Conservation (phyloP, 2,888 invertebrate species). For the Lasioglossum villosulum region DNA sequence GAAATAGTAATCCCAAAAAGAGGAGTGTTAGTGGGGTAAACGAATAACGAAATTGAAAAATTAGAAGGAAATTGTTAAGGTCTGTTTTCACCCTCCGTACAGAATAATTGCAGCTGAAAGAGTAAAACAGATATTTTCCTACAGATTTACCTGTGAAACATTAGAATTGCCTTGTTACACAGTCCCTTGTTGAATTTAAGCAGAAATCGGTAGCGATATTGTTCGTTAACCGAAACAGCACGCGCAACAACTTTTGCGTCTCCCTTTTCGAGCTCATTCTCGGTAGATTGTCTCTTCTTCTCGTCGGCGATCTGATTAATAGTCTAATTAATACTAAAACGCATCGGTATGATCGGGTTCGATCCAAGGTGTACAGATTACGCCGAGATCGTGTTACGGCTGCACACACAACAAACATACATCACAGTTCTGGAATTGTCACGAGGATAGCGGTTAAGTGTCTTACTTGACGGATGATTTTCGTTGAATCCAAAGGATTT, state of each 20-base stretch:
- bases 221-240: neutral
- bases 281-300: conserved; percentile 3
- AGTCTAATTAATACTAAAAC: neutral
- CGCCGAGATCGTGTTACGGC: neutral
- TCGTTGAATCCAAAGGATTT: conserved; percentile 51
- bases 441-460: conserved; percentile 11
- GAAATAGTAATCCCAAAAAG: neutral
- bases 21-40: neutral
- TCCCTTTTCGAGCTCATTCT: conserved; percentile 16
- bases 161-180: neutral
- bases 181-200: neutral
- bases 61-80: neutral
- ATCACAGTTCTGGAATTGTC: neutral
- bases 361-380: neutral
- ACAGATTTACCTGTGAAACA: neutral
- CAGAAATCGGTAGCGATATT: neutral
- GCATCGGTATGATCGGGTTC: neutral
- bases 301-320: neutral
- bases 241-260: neutral
- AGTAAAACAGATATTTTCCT: neutral
- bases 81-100: neutral
- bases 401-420: neutral
- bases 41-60: too few species aligned
- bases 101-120: neutral
- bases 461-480: neutral